Evolutionary conservation across 2,888 invertebrate species (phyloP).

Genomic region (Sipha maydis): DNA sequence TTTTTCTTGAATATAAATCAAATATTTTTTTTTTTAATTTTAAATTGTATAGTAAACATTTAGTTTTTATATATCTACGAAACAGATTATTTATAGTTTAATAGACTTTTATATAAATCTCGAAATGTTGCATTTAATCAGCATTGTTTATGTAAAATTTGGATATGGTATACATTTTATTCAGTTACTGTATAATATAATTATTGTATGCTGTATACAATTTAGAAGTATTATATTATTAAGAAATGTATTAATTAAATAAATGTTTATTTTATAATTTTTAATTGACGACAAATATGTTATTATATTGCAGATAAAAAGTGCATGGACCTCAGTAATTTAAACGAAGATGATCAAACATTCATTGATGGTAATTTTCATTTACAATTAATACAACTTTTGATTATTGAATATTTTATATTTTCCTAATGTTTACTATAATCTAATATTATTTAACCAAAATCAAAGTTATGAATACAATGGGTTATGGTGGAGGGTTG

Average conservation of each 20-base stretch:
- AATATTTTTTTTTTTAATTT: too few relatives aligned
- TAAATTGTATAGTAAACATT: too few relatives aligned
- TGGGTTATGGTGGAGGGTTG: neutral
- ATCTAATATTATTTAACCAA: too few relatives aligned
- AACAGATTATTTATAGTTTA: too few relatives aligned
- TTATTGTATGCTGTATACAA: neutral
- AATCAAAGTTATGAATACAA: neutral
- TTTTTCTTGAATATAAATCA: too few relatives aligned
- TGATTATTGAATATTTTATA: neutral
- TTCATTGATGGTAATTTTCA: slow-evolving; percentile 51
- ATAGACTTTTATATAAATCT: too few relatives aligned
- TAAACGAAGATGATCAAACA: slow-evolving; percentile 53
- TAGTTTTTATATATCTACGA: too few relatives aligned
- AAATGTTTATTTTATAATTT: neutral
- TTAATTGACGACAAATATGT: neutral
- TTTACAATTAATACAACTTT: neutral
- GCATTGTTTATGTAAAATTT: too few relatives aligned
- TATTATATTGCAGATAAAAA: slow-evolving; percentile 51
- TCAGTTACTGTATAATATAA: too few relatives aligned
- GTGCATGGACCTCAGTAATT: slow-evolving; percentile 60
- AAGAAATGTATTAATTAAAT: neutral
- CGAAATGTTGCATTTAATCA: too few relatives aligned
- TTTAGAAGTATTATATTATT: neutral
- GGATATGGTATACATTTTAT: too few relatives aligned
- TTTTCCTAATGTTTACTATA: too few relatives aligned